These are phyloP conservation scores for Biston stratarius DNA, from an alignment of 2,888 invertebrate species.

Conservation along the genomic window DNA sequence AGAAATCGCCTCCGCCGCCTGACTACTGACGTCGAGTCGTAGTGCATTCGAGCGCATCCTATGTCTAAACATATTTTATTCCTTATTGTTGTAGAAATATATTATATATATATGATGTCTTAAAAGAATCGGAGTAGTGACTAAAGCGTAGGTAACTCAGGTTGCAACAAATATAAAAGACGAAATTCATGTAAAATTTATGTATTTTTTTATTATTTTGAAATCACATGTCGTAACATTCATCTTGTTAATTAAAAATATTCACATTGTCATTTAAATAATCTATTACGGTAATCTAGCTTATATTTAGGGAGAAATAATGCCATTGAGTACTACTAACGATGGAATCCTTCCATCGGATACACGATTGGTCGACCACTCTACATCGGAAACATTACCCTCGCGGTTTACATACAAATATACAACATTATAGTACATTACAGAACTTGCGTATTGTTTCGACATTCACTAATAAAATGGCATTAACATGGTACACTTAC, in stretches of 20 bases:
- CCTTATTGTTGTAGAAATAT: no score
- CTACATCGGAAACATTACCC: conserved; percentile 77
- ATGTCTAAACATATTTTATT: no score
- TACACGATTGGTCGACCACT: conserved; percentile 83
- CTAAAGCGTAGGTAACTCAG: background rate
- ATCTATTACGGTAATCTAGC: conserved; percentile 87
- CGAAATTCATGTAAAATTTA: conserved; percentile 84
- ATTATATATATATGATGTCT: no score
- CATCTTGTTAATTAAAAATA: conserved; percentile 89
- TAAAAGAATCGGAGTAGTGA: no score
- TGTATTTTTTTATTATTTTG: conserved; percentile 87
- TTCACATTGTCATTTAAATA: conserved; percentile 89
- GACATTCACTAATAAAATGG: conserved; percentile 83
- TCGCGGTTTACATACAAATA: conserved; percentile 82
- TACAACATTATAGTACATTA: conserved; percentile 83
- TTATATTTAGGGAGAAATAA: conserved; percentile 83
- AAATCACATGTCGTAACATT: conserved; percentile 88
- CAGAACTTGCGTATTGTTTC: conserved; percentile 77
- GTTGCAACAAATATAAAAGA: conserved; percentile 47
- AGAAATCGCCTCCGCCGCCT: no score
- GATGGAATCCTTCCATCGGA: conserved; percentile 70
- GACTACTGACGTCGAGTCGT: no score
- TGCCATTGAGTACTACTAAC: conserved; percentile 82
- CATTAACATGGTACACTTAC: conserved; percentile 83
- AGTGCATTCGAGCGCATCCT: no score